Evolutionary conservation across 2,888 invertebrate genomes (phyloP).

Genomic region (Pseudococcus jackbeardsleyi): DNA sequence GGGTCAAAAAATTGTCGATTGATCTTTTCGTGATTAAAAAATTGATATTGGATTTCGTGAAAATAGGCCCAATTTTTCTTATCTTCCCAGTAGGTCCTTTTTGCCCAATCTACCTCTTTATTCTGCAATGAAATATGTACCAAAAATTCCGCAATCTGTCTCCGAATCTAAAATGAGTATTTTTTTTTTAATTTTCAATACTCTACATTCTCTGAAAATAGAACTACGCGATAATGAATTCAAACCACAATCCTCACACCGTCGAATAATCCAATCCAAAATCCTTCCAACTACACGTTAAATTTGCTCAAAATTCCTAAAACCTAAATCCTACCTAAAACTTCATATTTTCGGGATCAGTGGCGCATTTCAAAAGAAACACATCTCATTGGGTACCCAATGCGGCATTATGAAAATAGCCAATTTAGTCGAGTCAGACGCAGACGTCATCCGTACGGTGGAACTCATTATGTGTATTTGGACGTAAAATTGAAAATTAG

Average conservation of each 20-base stretch:
- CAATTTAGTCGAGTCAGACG: not conserved
- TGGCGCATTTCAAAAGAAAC: not conserved
- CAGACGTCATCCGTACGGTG: not conserved
- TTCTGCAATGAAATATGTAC: no score
- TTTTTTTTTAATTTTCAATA: no score
- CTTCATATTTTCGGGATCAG: not conserved
- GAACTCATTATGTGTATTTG: slow-evolving; percentile 12
- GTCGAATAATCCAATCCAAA: not conserved
- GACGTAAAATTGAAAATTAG: slow-evolving; percentile 34
- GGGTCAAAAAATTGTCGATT: no score
- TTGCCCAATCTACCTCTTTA: no score
- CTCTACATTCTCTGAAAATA: no score
- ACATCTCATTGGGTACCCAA: not conserved
- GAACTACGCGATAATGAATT: no score
- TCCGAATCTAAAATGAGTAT: no score
- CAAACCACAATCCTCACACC: not conserved
- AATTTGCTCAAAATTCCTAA: not conserved
- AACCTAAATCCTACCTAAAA: not conserved
- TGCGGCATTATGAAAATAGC: not conserved
- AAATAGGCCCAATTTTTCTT: no score
- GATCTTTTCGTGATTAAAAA: no score
- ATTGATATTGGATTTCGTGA: no score
- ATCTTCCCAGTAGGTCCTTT: no score
- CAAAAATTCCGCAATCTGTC: no score
- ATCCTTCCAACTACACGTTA: not conserved